These are phyloP conservation scores for Sitobion miscanthi DNA, from an alignment of 1,140 invertebrate genomes.

Conservation along the genomic window DNA sequence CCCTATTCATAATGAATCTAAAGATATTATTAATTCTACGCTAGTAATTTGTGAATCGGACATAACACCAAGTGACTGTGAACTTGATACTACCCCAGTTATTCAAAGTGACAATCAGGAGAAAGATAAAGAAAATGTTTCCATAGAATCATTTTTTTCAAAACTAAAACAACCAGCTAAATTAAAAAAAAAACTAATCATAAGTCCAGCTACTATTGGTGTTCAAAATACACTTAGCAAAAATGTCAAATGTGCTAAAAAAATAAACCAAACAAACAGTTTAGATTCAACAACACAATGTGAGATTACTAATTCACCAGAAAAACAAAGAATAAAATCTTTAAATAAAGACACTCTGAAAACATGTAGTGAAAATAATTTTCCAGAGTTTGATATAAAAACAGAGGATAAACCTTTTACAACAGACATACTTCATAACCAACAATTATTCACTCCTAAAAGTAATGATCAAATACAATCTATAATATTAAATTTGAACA, in stretches of 20 bases:
- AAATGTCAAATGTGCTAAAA: background rate
- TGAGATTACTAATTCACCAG: background rate
- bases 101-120: background rate
- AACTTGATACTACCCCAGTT: background rate
- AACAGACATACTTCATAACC: background rate
- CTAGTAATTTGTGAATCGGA: conserved; percentile 42
- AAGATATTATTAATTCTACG: conserved; percentile 27
- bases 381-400: background rate
- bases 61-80: background rate
- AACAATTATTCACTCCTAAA: background rate
- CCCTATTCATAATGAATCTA: background rate
- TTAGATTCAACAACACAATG: background rate
- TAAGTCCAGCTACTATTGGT: conserved; percentile 34
- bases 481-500: conserved; percentile 38
- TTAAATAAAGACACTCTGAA: too few relatives aligned
- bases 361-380: background rate
- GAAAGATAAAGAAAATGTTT: conserved; percentile 32
- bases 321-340: background rate
- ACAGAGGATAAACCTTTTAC: background rate
- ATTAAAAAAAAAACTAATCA: conserved; percentile 17
- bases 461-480: conserved; percentile 24
- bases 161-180: background rate
- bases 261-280: conserved; percentile 4
- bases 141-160: background rate
- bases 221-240: background rate